Base-by-base conservation (phyloP, 2,113 vertebrate genomes). In the Etia nguti region DNA sequence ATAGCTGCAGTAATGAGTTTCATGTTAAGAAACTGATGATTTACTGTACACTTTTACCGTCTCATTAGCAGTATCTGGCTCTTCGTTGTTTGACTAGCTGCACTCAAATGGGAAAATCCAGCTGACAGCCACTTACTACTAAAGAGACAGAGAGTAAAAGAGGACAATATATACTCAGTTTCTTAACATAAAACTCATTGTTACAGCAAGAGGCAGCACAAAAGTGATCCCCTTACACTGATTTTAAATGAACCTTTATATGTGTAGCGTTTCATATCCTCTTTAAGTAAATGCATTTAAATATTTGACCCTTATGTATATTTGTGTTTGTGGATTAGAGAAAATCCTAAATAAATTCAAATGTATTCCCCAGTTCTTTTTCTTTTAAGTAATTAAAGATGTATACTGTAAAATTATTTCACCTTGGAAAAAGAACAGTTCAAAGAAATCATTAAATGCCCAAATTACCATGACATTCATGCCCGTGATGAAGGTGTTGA, bases 301-400 rank as follows among this genome's bases (percentile, higher is more conserved):
- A 38, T 38, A 65, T 38, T 38, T 65, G 60, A 38, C 20, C 20
- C 10, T 65, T 38, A 65, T 38, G 6, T 5, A 5, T 38, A 38
- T 20, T n/a, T 38, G 31, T 38, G 60, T 65, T 22, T 65, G 60
- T 2, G 60, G 34, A 65, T 38, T 13, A 38, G 60, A 65, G 60
- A 65, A 65, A 36, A 65, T 65, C 31, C 60, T 4, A 38, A 22
- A 12, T 65, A 65, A 65, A 65, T 8, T 68, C 0, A 22, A 41
- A 68, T 8, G 22, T 13, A 38, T 68, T 8, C 20, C 34, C 11
- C 34, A 68, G 20, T 68, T 68, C 62, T 68, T 68, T 68, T 38
- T 22, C 34, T 38, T 68, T 68, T 8, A 68, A 68, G n/a, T 68
- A n/a, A 68, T 68, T 68, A 38, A 38, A 68, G 20, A 20, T n/a